phyloP scores from a whole-genome alignment of 2,797 vertebrate species.

The Syngnathus rostellatus region DNA sequence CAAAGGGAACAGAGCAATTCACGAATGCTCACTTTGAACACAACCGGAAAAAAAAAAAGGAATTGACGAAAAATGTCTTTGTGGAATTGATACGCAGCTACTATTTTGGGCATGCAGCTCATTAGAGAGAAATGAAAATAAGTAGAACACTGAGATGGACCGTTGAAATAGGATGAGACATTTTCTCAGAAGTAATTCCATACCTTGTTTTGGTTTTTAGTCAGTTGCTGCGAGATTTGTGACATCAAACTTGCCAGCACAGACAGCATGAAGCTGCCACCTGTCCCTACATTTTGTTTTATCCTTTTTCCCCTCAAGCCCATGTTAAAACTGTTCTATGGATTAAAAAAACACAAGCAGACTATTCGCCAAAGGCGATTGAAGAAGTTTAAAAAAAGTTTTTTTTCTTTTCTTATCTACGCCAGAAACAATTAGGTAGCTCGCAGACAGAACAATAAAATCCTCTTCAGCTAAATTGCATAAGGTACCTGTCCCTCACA shows the following conservation, averaged over 20 bases:
- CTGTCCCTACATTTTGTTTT: constrained; percentile 38
- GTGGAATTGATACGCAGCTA: constrained; percentile 8
- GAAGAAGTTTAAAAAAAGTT: background rate
- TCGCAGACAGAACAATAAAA: no score
- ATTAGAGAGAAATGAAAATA: constrained; percentile 30
- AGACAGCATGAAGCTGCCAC: constrained; percentile 42
- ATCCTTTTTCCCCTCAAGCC: constrained; percentile 21
- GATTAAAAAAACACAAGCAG: background rate
- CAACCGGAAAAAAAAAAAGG: constrained; percentile 14
- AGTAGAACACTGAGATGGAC: constrained; percentile 27
- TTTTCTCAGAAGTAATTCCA: constrained; percentile 35
- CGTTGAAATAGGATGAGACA: constrained; percentile 20
- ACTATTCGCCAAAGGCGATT: background rate
- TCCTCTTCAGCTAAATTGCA: background rate
- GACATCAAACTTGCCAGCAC: constrained; percentile 29
- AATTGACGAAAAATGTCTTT: constrained; percentile 14
- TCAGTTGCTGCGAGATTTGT: constrained; percentile 24
- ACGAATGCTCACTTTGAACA: constrained; percentile 13
- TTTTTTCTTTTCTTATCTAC: background rate
- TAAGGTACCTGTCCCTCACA: background rate
- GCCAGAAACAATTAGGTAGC: no score
- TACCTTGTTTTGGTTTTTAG: constrained; percentile 25
- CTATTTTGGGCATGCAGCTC: constrained; percentile 15
- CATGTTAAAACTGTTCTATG: constrained; percentile 5
- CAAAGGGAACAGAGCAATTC: constrained; percentile 13